Evolutionary conservation across 2,888 invertebrate genomes (phyloP).

Genomic region (Oscheius sp.): DNA sequence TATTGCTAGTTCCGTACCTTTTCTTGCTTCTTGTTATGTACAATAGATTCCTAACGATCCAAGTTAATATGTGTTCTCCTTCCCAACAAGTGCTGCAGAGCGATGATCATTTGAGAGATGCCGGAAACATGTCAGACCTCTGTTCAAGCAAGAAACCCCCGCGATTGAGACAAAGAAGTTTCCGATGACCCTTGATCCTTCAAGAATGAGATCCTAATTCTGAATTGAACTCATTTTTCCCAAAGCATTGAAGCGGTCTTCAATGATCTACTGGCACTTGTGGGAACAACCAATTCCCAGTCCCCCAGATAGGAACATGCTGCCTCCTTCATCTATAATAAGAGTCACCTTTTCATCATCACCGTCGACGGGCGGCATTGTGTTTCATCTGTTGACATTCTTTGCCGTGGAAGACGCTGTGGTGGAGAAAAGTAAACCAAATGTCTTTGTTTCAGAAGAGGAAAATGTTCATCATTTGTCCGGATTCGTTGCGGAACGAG

Average conservation of each 20-base stretch:
- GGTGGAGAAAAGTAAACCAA: background rate
- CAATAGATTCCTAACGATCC: too few relatives aligned
- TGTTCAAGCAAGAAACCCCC: too few relatives aligned
- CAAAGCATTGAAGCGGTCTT: too few relatives aligned
- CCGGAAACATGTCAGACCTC: too few relatives aligned
- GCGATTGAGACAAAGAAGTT: too few relatives aligned
- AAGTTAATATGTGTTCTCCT: too few relatives aligned
- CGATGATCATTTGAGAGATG: too few relatives aligned
- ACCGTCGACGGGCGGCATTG: background rate
- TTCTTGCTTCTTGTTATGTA: too few relatives aligned
- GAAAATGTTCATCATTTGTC: slow-evolving; percentile 27
- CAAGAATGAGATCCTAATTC: slow-evolving; percentile 1
- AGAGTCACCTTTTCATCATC: background rate
- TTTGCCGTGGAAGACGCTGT: background rate
- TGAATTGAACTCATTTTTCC: background rate
- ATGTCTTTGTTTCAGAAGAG: background rate
- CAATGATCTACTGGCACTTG: background rate
- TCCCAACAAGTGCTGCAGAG: too few relatives aligned
- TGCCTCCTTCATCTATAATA: background rate
- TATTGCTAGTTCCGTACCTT: too few relatives aligned
- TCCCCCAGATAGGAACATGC: background rate
- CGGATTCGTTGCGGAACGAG: slow-evolving; percentile 11
- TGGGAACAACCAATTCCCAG: background rate
- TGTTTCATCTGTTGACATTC: slow-evolving; percentile 18
- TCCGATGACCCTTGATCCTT: too few relatives aligned